phyloP scores from a whole-genome alignment of 2,113 vertebrate species.

The human region GRCh38 chr14:70011501-70012000 shows the following conservation, averaged over 20 bases:
- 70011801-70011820: neutral
- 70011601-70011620: neutral
- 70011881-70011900: neutral
- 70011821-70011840: neutral
- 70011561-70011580: slow-evolving; percentile 89
- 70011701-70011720: neutral
- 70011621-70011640: rapidly evolving
- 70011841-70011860: neutral
- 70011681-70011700: neutral
- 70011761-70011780: neutral
- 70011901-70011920: neutral
- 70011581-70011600: neutral
- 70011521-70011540: slow-evolving; percentile 88
- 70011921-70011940: neutral
- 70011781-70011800: neutral
- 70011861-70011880: neutral
- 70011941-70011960: neutral
- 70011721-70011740: neutral
- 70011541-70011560: slow-evolving; percentile 95
- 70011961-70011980: neutral
- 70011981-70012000: neutral
- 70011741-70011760: neutral
- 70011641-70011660: neutral
- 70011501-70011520: slow-evolving; percentile 93
- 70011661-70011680: neutral